Base-by-base conservation (phyloP, 2,113 vertebrate genomes). In the Ctenomys sociabilis region DNA sequence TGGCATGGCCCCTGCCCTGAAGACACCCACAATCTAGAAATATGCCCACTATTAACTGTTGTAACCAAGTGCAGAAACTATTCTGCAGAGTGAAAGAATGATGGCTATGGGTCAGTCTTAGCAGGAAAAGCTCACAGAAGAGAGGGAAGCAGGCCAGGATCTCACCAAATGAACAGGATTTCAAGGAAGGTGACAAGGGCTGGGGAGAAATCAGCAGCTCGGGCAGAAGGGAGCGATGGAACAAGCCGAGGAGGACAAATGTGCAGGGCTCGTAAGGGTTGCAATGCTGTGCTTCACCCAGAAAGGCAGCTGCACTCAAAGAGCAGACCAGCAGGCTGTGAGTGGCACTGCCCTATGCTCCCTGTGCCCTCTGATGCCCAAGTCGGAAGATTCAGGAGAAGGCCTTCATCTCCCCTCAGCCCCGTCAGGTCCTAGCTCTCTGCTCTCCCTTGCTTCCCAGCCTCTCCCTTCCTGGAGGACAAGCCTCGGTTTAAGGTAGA, bases 111-210 rank as follows among this genome's bases (percentile, higher is more conserved):
- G n/a, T n/a, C 30, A 26, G 13, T 4, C n/a, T 49, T 1, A 30
- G 30, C 70, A 61, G 40, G 12, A 92, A 66, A 57, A 80, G 6
- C 43, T 59, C 85, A 72, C 0, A 0, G 85, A 30, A 37, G 7
- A 92, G 22, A 86, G 11, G 4, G 10, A 68, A 63, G 35, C 83
- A 28, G 59, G 19, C 5, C 43, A 43, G 35, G 26, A 37, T 14
- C 59, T 49, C 26, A 32, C 3, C 5, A 24, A 52, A 49, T 11
- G 0, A 73, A 68, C 14, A 24, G 4, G 32, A 91, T 8, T 61
- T 75, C 49, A 16, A 35, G 0, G 9, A 14, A 30, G 12, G 45
- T 24, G 9, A 43, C 0, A 2, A 14, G 40, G 40, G 8, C 32
- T 73, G 37, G 57, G 57, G 68, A 59, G 30, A 68, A 91, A 7